Evolutionary conservation across 2,888 invertebrate species (phyloP).

Genomic region (Hypercompe scribonia): DNA sequence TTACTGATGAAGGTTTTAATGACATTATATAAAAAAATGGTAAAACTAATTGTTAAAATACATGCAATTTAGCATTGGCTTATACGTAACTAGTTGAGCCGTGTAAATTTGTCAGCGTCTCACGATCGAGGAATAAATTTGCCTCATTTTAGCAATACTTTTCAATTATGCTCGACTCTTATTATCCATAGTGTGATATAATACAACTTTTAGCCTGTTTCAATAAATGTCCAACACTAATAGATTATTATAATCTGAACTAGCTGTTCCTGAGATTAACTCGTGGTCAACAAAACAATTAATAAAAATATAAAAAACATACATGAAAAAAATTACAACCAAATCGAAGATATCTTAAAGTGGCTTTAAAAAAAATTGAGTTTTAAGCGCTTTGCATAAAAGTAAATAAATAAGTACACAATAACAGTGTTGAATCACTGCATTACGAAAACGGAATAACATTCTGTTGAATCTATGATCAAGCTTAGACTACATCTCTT

Average conservation of each 20-base stretch:
- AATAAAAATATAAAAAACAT: too few relatives aligned
- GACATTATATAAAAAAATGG: background rate
- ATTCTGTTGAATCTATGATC: slow-evolving; percentile 6
- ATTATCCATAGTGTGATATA: background rate
- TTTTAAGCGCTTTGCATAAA: background rate
- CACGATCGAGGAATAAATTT: background rate
- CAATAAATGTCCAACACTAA: background rate
- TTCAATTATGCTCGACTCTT: background rate
- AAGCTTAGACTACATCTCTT: slow-evolving; percentile 29
- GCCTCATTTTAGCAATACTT: background rate
- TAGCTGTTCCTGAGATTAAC: too few relatives aligned
- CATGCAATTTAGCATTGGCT: background rate
- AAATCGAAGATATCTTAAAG: background rate
- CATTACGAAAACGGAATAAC: background rate
- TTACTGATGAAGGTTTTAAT: slow-evolving; percentile 9
- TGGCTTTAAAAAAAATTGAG: background rate
- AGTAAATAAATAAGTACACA: background rate
- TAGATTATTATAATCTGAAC: too few relatives aligned
- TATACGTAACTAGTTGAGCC: background rate
- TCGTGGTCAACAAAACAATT: background rate
- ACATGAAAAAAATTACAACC: background rate
- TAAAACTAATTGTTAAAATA: background rate
- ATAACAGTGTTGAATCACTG: background rate
- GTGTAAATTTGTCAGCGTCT: background rate
- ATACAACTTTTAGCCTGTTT: background rate